Evolutionary conservation across 2,113 vertebrate genomes (phyloP).

Genomic region (Xyliphius kryptos): DNA sequence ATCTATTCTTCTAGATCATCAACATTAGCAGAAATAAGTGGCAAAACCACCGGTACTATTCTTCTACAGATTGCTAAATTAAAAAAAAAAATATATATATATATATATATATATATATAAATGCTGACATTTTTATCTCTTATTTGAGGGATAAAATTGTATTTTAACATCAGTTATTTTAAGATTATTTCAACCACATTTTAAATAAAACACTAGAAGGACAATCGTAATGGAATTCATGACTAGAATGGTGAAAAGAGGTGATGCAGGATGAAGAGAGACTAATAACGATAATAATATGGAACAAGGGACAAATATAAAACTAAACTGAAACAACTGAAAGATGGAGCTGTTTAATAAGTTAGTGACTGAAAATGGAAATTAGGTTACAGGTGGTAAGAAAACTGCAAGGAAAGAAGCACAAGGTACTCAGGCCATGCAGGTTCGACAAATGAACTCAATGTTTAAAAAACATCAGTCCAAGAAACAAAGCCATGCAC

Average conservation of each 20-base stretch:
- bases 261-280: neutral
- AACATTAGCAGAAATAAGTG: too few species aligned
- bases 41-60: too few species aligned
- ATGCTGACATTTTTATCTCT: too few species aligned
- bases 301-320: neutral
- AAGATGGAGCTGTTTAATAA: neutral
- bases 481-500: slow-evolving; percentile 32
- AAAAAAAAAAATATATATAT: too few species aligned
- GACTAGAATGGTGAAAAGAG: neutral
- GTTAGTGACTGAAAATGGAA: neutral
- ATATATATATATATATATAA: too few species aligned
- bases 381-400: neutral
- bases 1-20: too few species aligned
- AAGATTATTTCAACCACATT: too few species aligned
- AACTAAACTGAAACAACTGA: neutral
- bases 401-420: slow-evolving; percentile 1
- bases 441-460: slow-evolving; percentile 9
- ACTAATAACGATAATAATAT: neutral
- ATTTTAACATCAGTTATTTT: too few species aligned
- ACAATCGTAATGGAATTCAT: neutral
- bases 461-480: neutral
- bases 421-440: slow-evolving; percentile 23
- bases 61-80: too few species aligned
- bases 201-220: too few species aligned
- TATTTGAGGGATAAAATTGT: too few species aligned